Evolutionary conservation across 2,797 vertebrate genomes (phyloP).

Genomic region (Argya squamiceps): DNA sequence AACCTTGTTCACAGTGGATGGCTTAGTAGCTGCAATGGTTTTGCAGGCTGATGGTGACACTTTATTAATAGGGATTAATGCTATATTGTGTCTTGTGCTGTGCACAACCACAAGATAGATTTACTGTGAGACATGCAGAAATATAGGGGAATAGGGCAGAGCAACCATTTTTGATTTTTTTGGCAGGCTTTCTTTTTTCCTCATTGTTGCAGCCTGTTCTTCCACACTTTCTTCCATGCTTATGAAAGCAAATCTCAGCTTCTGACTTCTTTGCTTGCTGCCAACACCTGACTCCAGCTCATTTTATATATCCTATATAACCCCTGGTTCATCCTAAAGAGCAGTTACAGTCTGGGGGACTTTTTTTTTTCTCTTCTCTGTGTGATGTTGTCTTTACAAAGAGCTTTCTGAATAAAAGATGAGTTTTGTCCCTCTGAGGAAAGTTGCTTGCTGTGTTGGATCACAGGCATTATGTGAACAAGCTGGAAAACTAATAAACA

Average conservation of each 20-base stretch:
- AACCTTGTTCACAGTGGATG: neutral
- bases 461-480: neutral
- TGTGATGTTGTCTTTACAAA: neutral
- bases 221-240: neutral
- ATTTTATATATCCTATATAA: neutral
- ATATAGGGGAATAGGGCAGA: neutral
- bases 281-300: neutral
- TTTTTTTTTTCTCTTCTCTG: neutral
- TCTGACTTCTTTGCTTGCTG: neutral
- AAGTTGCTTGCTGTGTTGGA: neutral
- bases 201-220: neutral
- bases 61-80: neutral
- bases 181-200: neutral
- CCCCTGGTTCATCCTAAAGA: neutral
- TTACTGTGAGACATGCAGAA: neutral
- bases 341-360: neutral
- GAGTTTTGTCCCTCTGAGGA: neutral
- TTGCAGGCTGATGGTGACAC: neutral
- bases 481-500: neutral
- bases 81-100: neutral
- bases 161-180: neutral
- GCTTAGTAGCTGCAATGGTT: neutral
- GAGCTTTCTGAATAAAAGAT: conserved; percentile 24
- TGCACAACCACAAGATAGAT: neutral
- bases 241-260: neutral